Conservation (phyloP, 2,797 vertebrate genomes). For the Loriculus beryllinus region DNA sequence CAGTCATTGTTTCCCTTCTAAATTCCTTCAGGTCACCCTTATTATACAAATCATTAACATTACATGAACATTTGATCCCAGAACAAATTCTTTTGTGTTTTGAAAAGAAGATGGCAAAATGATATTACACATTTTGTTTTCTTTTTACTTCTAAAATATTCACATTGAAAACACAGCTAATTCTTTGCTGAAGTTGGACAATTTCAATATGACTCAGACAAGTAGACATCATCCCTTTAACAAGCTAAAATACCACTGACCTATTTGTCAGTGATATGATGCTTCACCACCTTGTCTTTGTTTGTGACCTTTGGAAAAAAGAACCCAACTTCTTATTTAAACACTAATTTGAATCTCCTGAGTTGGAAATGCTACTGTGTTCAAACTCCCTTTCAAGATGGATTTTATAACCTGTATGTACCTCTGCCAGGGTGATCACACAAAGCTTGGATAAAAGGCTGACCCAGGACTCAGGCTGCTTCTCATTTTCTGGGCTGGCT, state of each 20-base stretch:
- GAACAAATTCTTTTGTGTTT: background rate
- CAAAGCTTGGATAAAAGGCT: background rate
- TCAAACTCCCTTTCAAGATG: background rate
- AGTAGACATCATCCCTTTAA: background rate
- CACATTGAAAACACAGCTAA: background rate
- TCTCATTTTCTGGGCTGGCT: conserved; percentile 25
- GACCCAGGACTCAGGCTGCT: background rate
- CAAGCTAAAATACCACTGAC: background rate
- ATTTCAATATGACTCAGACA: background rate
- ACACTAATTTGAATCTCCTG: background rate
- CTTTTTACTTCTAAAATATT: background rate
- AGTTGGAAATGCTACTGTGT: background rate
- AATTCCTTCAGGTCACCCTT: background rate
- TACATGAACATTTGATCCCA: background rate
- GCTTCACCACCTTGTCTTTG: background rate
- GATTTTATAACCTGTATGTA: conserved; percentile 4
- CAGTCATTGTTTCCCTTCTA: background rate
- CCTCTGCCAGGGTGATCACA: background rate
- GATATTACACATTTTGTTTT: background rate
- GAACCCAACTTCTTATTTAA: background rate
- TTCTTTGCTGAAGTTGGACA: background rate
- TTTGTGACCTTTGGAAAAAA: background rate
- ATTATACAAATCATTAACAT: background rate
- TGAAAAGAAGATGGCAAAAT: background rate
- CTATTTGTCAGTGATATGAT: background rate